These are phyloP conservation scores for Ceraclea dissimilis DNA, from an alignment of 2,888 invertebrate species.

Conservation along the genomic window DNA sequence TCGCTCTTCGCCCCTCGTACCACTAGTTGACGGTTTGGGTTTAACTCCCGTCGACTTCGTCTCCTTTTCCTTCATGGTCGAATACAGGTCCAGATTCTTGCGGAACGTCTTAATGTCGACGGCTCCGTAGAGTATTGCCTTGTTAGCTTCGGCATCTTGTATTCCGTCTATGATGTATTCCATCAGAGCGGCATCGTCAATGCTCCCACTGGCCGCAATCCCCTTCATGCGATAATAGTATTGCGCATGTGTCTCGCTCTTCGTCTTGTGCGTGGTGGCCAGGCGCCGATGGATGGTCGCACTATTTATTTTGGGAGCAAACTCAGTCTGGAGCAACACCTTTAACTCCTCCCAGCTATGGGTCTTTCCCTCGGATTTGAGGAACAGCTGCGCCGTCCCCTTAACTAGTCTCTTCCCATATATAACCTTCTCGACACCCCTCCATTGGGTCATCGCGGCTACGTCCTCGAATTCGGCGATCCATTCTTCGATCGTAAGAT, in stretches of 20 bases:
- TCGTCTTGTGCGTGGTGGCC: background rate
- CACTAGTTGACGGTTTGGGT: background rate
- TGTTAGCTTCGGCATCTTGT: background rate
- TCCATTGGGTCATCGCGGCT: background rate
- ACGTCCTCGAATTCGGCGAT: background rate
- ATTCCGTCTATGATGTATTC: slow-evolving; percentile 1
- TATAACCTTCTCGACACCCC: background rate
- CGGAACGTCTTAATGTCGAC: background rate
- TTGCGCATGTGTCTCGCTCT: background rate
- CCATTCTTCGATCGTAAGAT: background rate
- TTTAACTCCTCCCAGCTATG: background rate
- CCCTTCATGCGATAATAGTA: background rate
- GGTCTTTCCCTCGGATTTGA: background rate
- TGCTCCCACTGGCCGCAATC: background rate
- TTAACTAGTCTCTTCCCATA: background rate
- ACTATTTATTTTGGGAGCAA: background rate
- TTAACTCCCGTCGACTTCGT: background rate
- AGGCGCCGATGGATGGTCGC: background rate
- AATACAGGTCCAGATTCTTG: background rate
- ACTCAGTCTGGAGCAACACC: background rate
- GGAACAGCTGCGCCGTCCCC: background rate
- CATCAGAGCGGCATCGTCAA: background rate
- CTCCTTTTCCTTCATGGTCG: background rate
- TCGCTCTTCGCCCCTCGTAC: background rate
- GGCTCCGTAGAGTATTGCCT: background rate